These are phyloP conservation scores for Zaprionus lachaisei DNA, from an alignment of 1,140 invertebrate genomes.

Conservation along the genomic window DNA sequence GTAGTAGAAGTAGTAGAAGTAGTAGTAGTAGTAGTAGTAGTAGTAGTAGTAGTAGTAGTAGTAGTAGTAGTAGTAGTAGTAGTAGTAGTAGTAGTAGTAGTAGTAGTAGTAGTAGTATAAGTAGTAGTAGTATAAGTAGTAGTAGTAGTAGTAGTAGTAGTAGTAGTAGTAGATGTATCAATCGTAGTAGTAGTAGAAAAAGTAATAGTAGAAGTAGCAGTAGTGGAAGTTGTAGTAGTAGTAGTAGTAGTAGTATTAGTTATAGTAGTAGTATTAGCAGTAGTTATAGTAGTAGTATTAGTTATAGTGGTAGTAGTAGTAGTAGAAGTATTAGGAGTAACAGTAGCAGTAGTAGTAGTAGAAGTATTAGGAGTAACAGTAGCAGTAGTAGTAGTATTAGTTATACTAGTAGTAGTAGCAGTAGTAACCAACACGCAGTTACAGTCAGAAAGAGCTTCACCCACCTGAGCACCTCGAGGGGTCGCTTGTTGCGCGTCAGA, in stretches of 20 bases:
- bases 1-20: too few relatives aligned
- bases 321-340: not conserved
- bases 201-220: not conserved
- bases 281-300: not conserved
- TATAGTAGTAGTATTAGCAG: not conserved
- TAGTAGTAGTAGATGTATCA: not conserved
- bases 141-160: not conserved
- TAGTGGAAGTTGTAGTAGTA: too few relatives aligned
- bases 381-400: not conserved
- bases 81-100: not conserved
- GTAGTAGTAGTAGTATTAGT: not conserved
- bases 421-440: not conserved
- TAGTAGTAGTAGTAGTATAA: not conserved
- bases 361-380: too few relatives aligned
- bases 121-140: not conserved
- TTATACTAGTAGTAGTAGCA: not conserved
- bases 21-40: too few relatives aligned
- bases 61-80: too few relatives aligned
- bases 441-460: not conserved
- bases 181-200: not conserved
- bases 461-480: conserved; percentile 87
- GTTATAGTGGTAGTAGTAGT: not conserved
- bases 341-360: not conserved
- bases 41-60: too few relatives aligned
- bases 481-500: conserved; percentile 89